A percentile compares a stretch with the other conserved stretches of the same genome.
phyloP scores from a whole-genome alignment of 2,113 vertebrate species.

The Catharus fuscescens region DNA sequence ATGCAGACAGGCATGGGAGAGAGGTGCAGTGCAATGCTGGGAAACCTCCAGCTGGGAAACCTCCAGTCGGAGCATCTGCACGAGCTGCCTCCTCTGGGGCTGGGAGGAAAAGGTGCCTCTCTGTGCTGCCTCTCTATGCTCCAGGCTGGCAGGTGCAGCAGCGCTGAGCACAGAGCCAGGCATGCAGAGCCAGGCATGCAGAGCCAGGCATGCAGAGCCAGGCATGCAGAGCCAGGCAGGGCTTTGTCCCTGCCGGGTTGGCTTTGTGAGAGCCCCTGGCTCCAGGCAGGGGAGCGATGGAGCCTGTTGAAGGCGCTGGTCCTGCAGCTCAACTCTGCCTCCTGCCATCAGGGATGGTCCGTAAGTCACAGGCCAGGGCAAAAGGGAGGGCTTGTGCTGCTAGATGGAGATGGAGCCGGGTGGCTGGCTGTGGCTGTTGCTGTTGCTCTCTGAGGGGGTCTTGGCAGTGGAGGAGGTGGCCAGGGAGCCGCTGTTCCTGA shows the following conservation, averaged over 20 bases:
- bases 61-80: neutral
- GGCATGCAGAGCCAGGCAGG: neutral
- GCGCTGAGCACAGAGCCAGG: neutral
- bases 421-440: slow-evolving; percentile 77
- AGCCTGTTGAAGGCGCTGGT: neutral
- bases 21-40: neutral
- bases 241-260: rapidly evolving
- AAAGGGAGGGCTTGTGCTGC: neutral
- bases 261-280: neutral
- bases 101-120: neutral
- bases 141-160: neutral
- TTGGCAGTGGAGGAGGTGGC: slow-evolving; percentile 68
- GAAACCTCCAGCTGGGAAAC: neutral
- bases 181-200: neutral
- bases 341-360: neutral
- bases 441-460: slow-evolving; percentile 77
- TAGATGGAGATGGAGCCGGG: neutral
- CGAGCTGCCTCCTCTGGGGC: rapidly evolving
- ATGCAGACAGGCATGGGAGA: rapidly evolving
- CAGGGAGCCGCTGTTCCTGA: slow-evolving; percentile 73
- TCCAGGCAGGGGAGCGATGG: rapidly evolving
- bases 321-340: rapidly evolving
- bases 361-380: neutral
- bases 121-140: rapidly evolving
- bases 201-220: neutral